These are phyloP conservation scores for Brachyrhaphis roseni DNA, from an alignment of 2,797 vertebrate genomes.

Conservation along the genomic window DNA sequence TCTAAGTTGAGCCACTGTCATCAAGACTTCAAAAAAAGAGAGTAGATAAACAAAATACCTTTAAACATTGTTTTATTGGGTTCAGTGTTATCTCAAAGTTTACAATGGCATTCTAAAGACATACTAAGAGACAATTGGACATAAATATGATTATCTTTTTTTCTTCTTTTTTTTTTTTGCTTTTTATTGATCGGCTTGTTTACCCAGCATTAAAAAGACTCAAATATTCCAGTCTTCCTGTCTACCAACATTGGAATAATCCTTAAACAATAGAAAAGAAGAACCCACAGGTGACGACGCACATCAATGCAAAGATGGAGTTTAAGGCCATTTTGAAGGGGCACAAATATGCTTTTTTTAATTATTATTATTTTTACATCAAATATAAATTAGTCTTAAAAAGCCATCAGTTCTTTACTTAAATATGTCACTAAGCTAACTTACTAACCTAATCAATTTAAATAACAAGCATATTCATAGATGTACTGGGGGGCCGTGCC, in stretches of 20 bases:
- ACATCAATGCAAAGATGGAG: conserved; percentile 65
- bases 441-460: conserved; percentile 80
- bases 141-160: conserved; percentile 22
- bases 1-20: neutral
- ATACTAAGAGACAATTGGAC: conserved; percentile 64
- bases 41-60: conserved; percentile 12
- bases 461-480: conserved; percentile 79
- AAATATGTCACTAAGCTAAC: conserved; percentile 81
- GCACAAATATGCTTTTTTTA: conserved; percentile 42
- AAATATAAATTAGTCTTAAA: conserved; percentile 79
- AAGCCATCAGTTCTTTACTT: conserved; percentile 71
- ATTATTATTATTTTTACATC: conserved; percentile 41
- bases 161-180: conserved; percentile 21
- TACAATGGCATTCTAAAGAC: conserved; percentile 73
- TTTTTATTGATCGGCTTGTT: conserved; percentile 22
- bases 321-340: conserved; percentile 79
- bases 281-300: conserved; percentile 63
- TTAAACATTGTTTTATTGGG: conserved; percentile 74
- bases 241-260: conserved; percentile 52
- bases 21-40: neutral
- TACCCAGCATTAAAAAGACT: conserved; percentile 53
- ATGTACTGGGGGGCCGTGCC: conserved; percentile 66
- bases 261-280: conserved; percentile 30
- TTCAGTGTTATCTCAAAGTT: conserved; percentile 62
- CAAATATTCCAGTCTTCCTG: conserved; percentile 33